Conservation (phyloP, 1,140 invertebrate species). For the Diorhabda elongata region DNA sequence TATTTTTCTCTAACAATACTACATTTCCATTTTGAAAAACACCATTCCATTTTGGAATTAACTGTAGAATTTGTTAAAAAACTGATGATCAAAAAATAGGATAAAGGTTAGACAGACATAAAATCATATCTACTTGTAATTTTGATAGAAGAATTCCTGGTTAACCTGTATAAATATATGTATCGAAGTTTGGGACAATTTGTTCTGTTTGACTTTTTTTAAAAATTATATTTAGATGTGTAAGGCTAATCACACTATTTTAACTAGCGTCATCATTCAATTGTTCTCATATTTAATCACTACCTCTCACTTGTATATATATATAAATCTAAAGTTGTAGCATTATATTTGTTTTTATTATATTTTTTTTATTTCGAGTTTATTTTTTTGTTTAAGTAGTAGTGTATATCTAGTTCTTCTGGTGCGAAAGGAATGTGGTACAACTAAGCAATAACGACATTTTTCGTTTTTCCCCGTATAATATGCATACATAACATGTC, state of each 20-base stretch:
- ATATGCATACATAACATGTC: neutral
- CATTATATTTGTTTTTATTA: conserved; percentile 14
- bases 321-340: conserved; percentile 11
- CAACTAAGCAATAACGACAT: conserved; percentile 42
- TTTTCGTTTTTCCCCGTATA: conserved; percentile 10
- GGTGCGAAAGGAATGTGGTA: conserved; percentile 32
- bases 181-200: conserved; percentile 39
- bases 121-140: too few relatives aligned
- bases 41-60: too few relatives aligned
- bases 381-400: conserved; percentile 17
- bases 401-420: conserved; percentile 15
- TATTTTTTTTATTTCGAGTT: conserved; percentile 5
- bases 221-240: conserved; percentile 36
- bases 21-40: too few relatives aligned
- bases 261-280: conserved; percentile 24
- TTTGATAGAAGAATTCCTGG: too few relatives aligned
- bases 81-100: too few relatives aligned
- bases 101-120: too few relatives aligned
- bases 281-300: conserved; percentile 34
- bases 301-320: conserved; percentile 32
- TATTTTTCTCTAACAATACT: too few relatives aligned
- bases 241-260: conserved; percentile 35
- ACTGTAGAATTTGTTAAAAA: too few relatives aligned
- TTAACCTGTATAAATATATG: conserved; percentile 1
- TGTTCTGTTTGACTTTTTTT: conserved; percentile 21